phyloP scores from a whole-genome alignment of 2,797 vertebrate genomes.

The Lepidocolaptes lacrymiger region DNA sequence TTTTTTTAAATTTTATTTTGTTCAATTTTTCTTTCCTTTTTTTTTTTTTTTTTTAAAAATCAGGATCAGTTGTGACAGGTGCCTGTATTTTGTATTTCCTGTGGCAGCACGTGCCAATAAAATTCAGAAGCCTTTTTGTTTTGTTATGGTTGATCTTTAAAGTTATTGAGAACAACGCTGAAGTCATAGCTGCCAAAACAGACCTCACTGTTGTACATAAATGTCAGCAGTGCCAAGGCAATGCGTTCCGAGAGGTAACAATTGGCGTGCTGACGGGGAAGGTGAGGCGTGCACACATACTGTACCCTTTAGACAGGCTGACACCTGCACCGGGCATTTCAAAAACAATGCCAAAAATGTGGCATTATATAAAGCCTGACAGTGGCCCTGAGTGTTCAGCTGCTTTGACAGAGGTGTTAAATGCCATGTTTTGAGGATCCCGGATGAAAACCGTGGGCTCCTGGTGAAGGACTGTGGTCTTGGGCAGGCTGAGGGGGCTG shows the following conservation, averaged over 20 bases:
- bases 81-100: slow-evolving; percentile 54
- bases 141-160: slow-evolving; percentile 78
- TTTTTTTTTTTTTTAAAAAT: not conserved
- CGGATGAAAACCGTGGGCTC: accelerated
- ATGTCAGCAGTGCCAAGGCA: slow-evolving; percentile 73
- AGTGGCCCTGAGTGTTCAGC: not conserved
- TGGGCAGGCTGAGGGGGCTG: not conserved
- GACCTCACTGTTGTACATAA: slow-evolving; percentile 65
- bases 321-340: slow-evolving; percentile 2
- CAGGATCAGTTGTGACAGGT: slow-evolving; percentile 51
- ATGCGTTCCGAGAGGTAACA: not conserved
- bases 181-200: slow-evolving; percentile 70
- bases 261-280: not conserved
- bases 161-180: slow-evolving; percentile 63
- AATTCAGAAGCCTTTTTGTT: slow-evolving; percentile 66
- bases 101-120: slow-evolving; percentile 66
- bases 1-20: not conserved
- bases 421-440: not conserved
- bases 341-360: slow-evolving; percentile 9
- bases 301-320: slow-evolving; percentile 51
- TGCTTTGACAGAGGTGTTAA: not conserved
- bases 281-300: not conserved
- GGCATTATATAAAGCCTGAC: not conserved
- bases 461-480: not conserved
- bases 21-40: not conserved